Evolutionary conservation across 2,888 invertebrate species (phyloP).

Genomic region (Callyntrura sp.): DNA sequence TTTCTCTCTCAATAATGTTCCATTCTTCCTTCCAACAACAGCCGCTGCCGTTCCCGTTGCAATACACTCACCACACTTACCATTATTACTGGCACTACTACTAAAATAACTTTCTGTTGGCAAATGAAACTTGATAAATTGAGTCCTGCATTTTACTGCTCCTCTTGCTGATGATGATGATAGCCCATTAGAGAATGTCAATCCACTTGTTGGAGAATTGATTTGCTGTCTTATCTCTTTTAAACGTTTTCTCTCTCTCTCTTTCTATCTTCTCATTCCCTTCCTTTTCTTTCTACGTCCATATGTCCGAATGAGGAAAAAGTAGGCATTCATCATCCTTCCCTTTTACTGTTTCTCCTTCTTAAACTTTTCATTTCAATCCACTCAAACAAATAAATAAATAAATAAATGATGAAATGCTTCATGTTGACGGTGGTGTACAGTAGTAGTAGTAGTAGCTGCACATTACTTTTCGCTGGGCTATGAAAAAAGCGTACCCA

Average conservation of each 20-base stretch:
- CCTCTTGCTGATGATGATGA: slow-evolving; percentile 55
- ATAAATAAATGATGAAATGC: slow-evolving; percentile 19
- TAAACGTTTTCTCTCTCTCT: slow-evolving; percentile 15
- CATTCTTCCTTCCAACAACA: neutral
- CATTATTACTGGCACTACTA: neutral
- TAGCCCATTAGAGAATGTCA: slow-evolving; percentile 73
- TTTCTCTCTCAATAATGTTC: neutral
- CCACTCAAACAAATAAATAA: slow-evolving; percentile 31
- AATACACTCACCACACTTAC: neutral
- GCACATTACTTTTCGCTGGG: neutral
- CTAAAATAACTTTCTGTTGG: slow-evolving; percentile 17
- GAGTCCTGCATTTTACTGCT: slow-evolving; percentile 11
- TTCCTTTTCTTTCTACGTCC: neutral
- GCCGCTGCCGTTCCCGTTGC: too few species aligned
- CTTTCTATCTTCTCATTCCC: too few species aligned
- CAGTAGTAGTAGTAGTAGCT: too few species aligned
- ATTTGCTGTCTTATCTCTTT: slow-evolving; percentile 55
- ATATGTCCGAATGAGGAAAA: neutral
- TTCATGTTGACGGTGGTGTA: neutral
- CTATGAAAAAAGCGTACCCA: neutral
- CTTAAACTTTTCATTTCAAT: slow-evolving; percentile 23
- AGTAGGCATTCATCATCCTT: slow-evolving; percentile 12
- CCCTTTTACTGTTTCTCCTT: neutral
- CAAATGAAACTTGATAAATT: slow-evolving; percentile 45
- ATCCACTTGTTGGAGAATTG: slow-evolving; percentile 63